phyloP scores from a whole-genome alignment of 2,888 invertebrate genomes.

The Meteorus cinctellus region DNA sequence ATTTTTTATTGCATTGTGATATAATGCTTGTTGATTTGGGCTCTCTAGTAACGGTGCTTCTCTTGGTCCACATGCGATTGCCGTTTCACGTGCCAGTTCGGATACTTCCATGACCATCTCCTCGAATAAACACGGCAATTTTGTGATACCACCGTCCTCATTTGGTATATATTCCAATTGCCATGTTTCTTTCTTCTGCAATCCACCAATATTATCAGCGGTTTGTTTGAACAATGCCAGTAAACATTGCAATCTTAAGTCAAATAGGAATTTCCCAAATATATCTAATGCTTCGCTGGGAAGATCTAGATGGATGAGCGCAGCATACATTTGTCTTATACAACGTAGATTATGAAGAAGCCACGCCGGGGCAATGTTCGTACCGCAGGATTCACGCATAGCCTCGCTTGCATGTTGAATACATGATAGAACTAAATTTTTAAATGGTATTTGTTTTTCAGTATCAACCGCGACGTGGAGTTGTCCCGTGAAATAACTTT shows the following conservation, averaged over 20 bases:
- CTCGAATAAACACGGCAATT: slow-evolving; percentile 84
- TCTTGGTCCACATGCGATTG: slow-evolving; percentile 81
- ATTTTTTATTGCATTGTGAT: slow-evolving; percentile 66
- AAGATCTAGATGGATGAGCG: slow-evolving; percentile 87
- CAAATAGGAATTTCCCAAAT: slow-evolving; percentile 88
- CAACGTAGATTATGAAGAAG: slow-evolving; percentile 87
- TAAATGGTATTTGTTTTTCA: slow-evolving; percentile 84
- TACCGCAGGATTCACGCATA: slow-evolving; percentile 67
- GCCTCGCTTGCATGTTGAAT: slow-evolving; percentile 76
- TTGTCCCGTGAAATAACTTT: slow-evolving; percentile 94
- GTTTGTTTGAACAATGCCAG: slow-evolving; percentile 89
- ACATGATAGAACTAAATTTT: slow-evolving; percentile 74
- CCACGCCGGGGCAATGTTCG: slow-evolving; percentile 77
- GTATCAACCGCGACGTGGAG: slow-evolving; percentile 83
- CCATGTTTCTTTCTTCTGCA: slow-evolving; percentile 89
- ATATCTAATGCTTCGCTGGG: slow-evolving; percentile 91
- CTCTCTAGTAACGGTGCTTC: slow-evolving; percentile 78
- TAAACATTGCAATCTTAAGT: slow-evolving; percentile 90
- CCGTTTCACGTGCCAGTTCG: slow-evolving; percentile 81
- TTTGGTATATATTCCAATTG: slow-evolving; percentile 84
- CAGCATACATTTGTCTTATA: slow-evolving; percentile 86
- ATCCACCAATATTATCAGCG: slow-evolving; percentile 82
- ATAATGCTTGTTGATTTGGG: slow-evolving; percentile 70
- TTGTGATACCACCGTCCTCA: slow-evolving; percentile 89
- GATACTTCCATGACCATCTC: slow-evolving; percentile 83